phyloP scores from a whole-genome alignment of 2,888 invertebrate species.

The Dugesia japonica region DNA sequence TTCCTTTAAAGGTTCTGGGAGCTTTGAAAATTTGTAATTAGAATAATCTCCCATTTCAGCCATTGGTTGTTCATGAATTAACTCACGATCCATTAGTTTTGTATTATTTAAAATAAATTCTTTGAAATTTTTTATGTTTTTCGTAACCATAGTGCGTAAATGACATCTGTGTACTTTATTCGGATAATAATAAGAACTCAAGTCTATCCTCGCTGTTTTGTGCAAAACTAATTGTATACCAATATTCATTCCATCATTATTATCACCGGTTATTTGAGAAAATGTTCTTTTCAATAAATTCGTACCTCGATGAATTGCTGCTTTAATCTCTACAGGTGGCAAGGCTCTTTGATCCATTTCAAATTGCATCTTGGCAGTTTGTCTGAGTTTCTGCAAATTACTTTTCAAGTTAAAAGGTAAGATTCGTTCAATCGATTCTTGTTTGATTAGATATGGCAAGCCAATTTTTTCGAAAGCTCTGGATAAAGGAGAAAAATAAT shows the following conservation, averaged over 20 bases:
- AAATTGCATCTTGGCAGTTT: constrained; percentile 31
- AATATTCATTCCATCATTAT: not conserved
- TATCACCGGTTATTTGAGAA: not conserved
- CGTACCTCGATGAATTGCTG: not conserved
- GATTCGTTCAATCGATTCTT: constrained; percentile 30
- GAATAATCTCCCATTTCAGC: constrained; percentile 33
- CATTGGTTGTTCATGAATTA: constrained; percentile 30
- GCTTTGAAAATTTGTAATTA: constrained; percentile 27
- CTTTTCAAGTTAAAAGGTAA: constrained; percentile 32
- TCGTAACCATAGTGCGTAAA: constrained; percentile 23
- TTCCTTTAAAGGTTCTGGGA: constrained; percentile 22
- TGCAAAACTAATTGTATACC: not conserved
- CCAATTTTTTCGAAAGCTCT: constrained; percentile 32
- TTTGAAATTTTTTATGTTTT: constrained; percentile 26
- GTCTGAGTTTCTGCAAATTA: constrained; percentile 32
- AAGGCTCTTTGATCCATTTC: not conserved
- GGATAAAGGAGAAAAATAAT: constrained; percentile 29
- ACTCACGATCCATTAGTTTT: not conserved
- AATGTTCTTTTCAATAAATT: not conserved
- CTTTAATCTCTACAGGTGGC: not conserved
- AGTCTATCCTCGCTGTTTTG: not conserved
- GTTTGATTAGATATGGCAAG: constrained; percentile 26
- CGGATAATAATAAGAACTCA: not conserved
- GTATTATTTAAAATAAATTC: constrained; percentile 17
- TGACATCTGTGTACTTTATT: constrained; percentile 24